Conservation (phyloP, 1,140 invertebrate species). For the Eueides isabella region DNA sequence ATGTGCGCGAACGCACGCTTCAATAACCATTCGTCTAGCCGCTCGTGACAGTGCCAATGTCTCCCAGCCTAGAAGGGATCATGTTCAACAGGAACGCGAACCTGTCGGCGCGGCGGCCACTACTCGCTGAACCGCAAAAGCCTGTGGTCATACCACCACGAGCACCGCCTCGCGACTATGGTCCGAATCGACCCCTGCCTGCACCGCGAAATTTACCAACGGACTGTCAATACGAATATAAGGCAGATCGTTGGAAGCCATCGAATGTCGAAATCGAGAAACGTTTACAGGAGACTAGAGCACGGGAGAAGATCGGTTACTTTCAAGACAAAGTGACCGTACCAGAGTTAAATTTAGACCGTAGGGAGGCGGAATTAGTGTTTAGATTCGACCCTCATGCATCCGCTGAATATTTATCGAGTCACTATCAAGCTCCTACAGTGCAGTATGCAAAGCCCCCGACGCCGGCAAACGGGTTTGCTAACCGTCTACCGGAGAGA, state of each 20-base stretch:
- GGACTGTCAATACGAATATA: conserved; percentile 62
- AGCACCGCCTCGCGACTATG: conserved; percentile 71
- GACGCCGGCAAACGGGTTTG: conserved; percentile 71
- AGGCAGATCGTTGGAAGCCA: conserved; percentile 71
- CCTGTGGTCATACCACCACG: conserved; percentile 71
- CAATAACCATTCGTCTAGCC: conserved; percentile 50
- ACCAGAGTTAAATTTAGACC: conserved; percentile 71
- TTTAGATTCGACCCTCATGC: conserved; percentile 76
- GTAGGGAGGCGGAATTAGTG: conserved; percentile 73
- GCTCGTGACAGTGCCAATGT: conserved; percentile 77
- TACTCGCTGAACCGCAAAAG: conserved; percentile 76
- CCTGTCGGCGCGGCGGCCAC: conserved; percentile 75
- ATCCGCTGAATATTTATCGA: conserved; percentile 71
- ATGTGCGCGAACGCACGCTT: conserved; percentile 74
- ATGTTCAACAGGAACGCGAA: conserved; percentile 80
- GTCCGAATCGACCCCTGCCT: conserved; percentile 61
- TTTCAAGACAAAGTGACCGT: conserved; percentile 76
- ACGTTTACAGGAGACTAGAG: conserved; percentile 68
- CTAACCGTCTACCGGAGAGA: conserved; percentile 68
- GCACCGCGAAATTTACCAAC: conserved; percentile 57
- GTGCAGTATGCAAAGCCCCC: conserved; percentile 73
- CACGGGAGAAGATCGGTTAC: conserved; percentile 75
- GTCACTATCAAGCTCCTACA: conserved; percentile 68
- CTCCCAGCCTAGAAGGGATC: conserved; percentile 77
- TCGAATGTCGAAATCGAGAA: conserved; percentile 78